Evolutionary conservation across 2,888 invertebrate species (phyloP).

Genomic region (Mylabris sibirica): DNA sequence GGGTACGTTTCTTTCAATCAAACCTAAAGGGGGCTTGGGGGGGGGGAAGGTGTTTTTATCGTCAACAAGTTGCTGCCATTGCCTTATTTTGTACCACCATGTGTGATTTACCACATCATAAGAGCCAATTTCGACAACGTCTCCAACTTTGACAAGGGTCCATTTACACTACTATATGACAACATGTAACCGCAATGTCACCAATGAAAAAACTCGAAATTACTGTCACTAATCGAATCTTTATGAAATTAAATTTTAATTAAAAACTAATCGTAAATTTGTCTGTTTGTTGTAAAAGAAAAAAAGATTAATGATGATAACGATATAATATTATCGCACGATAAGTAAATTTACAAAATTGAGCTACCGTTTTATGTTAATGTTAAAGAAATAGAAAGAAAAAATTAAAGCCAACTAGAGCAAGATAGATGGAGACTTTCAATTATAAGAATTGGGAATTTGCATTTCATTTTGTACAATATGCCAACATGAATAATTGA

Average conservation of each 20-base stretch:
- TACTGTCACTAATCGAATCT: not conserved
- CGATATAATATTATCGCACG: not conserved
- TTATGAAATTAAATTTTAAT: not conserved
- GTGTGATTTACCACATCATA: slow-evolving; percentile 31
- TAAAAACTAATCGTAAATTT: not conserved
- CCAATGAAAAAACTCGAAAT: not conserved
- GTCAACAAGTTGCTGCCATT: slow-evolving; percentile 31
- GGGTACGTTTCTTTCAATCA: not conserved
- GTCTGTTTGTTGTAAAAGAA: slow-evolving; percentile 13
- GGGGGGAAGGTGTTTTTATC: not conserved
- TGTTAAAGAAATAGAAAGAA: not conserved
- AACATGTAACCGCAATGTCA: slow-evolving; percentile 1
- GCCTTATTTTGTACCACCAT: slow-evolving; percentile 22
- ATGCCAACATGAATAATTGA: slow-evolving; percentile 10
- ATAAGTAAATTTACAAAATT: not conserved
- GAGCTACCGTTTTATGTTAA: not conserved
- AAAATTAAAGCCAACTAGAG: not conserved
- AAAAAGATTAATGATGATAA: not conserved
- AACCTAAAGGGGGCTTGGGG: not conserved
- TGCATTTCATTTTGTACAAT: not conserved
- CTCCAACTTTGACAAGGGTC: slow-evolving; percentile 26
- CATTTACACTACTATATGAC: slow-evolving; percentile 15
- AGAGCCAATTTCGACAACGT: slow-evolving; percentile 24
- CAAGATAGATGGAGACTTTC: slow-evolving; percentile 5
- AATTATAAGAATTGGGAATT: slow-evolving; percentile 2